Evolutionary conservation across 1,140 invertebrate genomes (phyloP).

Genomic region (Rhyacophila brunnea): DNA sequence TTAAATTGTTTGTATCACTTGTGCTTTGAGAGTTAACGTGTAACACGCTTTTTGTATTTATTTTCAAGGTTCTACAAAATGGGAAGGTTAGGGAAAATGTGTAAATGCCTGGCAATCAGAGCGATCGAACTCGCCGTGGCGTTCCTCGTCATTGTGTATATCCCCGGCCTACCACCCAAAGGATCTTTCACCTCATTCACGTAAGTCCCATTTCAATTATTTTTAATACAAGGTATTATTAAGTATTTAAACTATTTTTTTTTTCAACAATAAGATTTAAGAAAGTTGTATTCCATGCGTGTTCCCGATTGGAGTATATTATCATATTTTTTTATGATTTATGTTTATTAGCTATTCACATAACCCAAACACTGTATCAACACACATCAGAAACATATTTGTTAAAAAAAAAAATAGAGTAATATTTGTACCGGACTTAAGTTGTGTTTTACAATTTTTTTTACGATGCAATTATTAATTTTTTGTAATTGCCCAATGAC

Average conservation of each 20-base stretch:
- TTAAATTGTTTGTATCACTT: too few species aligned
- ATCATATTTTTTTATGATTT: background rate
- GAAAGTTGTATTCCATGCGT: background rate
- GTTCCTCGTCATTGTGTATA: constrained; percentile 47
- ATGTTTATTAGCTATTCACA: background rate
- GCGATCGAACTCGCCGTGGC: constrained; percentile 37
- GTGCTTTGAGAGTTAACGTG: too few species aligned
- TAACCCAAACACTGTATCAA: too few species aligned
- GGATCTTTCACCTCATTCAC: constrained; percentile 44
- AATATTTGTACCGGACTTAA: too few species aligned
- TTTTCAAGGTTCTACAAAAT: constrained; percentile 5
- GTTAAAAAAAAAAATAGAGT: too few species aligned
- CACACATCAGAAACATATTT: too few species aligned
- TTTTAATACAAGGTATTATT: constrained; percentile 5
- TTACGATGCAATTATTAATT: too few species aligned
- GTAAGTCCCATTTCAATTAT: constrained; percentile 15
- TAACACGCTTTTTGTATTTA: background rate
- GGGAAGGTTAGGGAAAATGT: constrained; percentile 19
- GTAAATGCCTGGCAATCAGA: constrained; percentile 17
- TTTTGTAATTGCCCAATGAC: too few species aligned
- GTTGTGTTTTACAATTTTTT: too few species aligned
- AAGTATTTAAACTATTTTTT: constrained; percentile 5
- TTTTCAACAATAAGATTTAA: background rate
- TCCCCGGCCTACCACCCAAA: constrained; percentile 59
- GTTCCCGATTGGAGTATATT: background rate